Evolutionary conservation across 2,888 invertebrate species (phyloP).

Genomic region (Philhelius pedissequus): DNA sequence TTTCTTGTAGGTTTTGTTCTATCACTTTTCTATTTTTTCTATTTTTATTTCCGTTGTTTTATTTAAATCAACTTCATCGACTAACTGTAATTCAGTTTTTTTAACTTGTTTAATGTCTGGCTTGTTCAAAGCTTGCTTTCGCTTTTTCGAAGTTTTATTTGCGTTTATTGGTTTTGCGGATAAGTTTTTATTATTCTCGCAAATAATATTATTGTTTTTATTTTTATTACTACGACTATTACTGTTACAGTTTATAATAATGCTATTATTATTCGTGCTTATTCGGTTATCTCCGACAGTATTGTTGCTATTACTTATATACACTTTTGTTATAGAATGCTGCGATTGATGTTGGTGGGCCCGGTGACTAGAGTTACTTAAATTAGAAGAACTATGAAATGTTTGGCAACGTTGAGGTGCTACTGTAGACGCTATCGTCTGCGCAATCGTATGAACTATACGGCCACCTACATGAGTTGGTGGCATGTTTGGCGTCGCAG

Average conservation of each 20-base stretch:
- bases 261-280: constrained; percentile 62
- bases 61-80: constrained; percentile 65
- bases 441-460: constrained; percentile 64
- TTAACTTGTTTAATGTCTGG: constrained; percentile 48
- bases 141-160: constrained; percentile 68
- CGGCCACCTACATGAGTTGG: constrained; percentile 55
- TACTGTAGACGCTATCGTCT: constrained; percentile 49
- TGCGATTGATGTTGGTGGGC: constrained; percentile 59
- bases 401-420: constrained; percentile 73
- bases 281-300: constrained; percentile 69
- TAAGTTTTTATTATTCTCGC: constrained; percentile 55
- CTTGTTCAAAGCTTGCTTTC: constrained; percentile 71
- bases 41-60: constrained; percentile 73
- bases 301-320: constrained; percentile 70
- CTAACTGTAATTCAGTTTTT: constrained; percentile 24
- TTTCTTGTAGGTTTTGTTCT: neutral
- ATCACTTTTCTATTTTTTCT: constrained; percentile 72
- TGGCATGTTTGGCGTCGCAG: constrained; percentile 25
- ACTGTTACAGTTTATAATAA: constrained; percentile 69
- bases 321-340: constrained; percentile 70
- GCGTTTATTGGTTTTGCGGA: constrained; percentile 3
- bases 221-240: constrained; percentile 63
- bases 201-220: constrained; percentile 62
- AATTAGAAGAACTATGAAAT: constrained; percentile 71
- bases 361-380: constrained; percentile 73